Evolutionary conservation across 2,888 invertebrate species (phyloP), one percentile per base, ranked within the genome.

Genomic region (Volucella bombylans): DNA sequence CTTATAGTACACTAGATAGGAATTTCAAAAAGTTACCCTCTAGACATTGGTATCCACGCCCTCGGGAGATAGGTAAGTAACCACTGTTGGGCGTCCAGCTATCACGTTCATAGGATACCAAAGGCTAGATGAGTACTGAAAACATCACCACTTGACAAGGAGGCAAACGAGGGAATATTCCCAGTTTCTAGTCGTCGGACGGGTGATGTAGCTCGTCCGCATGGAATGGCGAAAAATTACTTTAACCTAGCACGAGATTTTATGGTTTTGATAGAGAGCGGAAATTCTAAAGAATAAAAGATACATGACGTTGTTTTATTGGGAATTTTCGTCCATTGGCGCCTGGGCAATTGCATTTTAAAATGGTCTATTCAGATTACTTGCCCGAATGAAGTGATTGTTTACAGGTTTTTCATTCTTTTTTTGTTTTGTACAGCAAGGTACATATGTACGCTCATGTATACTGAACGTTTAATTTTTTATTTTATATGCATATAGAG

Each of bases 1-100:
- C 80, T 86, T 86, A 76, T 85, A 81, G 82, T 82, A 86, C 86
- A 86, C 82, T 72, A 73, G 69, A 86, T 78, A 77, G 81, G 85
- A 86, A 86, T 86, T 82, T 82, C 86, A 86, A 82, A 77, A 82
- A 86, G 86, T 86, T 73, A 85, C 85, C 76, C 80, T 81, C 76
- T 81, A 85, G 85, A 81, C 85, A 85, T 77, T 45, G 67, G 67
- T 64, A 76, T 85, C 81, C 81, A 81, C 85, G 81, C 85, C 85
- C 80, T 74, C 45, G 12, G 59, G 49, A 71, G 83, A 80, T 73
- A 71, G 80, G 80, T 65, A 65, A 74, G 69, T 69, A 67, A 69
- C 80, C 59, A 39, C 59, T 65, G 74, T n/a, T 80, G 67, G 4
- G 31, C 15, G 49, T 55, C 18, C 41, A 74, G 49, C 61, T 80